A percentile compares a stretch with the other conserved stretches of the same genome.
phyloP scores from a whole-genome alignment of 2,888 invertebrate species.

The Cryptocephalus moraei region DNA sequence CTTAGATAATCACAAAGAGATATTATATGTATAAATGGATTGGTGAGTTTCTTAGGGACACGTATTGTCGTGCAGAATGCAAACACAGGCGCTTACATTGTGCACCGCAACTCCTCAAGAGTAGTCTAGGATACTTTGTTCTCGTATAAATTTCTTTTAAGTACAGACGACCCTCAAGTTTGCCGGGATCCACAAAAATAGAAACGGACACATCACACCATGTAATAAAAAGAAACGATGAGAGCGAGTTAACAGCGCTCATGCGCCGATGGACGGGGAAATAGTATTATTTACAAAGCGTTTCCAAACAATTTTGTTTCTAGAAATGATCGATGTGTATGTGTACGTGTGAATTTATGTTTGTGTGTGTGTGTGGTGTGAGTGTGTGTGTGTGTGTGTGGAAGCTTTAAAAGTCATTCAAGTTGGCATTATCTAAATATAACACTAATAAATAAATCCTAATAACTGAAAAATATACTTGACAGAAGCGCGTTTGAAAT shows the following conservation, averaged over 20 bases:
- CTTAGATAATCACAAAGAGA: conserved; percentile 8
- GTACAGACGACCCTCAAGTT: no score
- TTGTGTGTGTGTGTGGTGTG: neutral
- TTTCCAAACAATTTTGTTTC: no score
- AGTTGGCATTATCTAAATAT: conserved; percentile 27
- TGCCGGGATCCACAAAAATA: conserved; percentile 1
- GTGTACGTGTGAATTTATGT: no score
- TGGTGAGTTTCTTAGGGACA: neutral
- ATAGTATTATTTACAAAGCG: conserved; percentile 4
- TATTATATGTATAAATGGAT: neutral
- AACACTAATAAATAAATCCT: conserved; percentile 3
- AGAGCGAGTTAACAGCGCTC: neutral
- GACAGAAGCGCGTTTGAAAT: no score
- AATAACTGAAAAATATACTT: no score
- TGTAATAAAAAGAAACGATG: conserved; percentile 3
- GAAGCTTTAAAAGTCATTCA: conserved; percentile 6
- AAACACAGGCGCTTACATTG: no score
- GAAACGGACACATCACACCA: conserved; percentile 5
- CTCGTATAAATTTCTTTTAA: no score
- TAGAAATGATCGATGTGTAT: no score
- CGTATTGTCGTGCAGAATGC: no score
- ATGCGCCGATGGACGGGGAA: neutral
- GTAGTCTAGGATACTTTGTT: no score
- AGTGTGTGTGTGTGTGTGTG: neutral
- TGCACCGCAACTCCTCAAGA: no score